These are phyloP conservation scores for Solea senegalensis DNA, from an alignment of 2,113 vertebrate genomes.

Conservation along the genomic window DNA sequence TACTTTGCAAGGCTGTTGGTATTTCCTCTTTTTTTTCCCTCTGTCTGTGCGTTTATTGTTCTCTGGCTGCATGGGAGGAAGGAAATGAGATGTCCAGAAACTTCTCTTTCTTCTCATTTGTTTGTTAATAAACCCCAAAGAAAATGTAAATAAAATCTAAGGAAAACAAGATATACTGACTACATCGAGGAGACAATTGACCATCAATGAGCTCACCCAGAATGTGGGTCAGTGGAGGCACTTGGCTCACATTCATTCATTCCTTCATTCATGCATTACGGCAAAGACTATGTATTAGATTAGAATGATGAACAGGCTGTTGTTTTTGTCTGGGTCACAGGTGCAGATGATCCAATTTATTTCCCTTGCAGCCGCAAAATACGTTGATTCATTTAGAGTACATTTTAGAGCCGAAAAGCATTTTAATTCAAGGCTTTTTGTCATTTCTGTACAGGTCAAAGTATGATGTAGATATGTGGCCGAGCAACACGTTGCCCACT, in stretches of 20 bases:
- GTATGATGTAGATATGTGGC: slow-evolving; percentile 21
- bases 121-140: not conserved
- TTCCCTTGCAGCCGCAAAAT: not conserved
- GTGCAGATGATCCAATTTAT: not conserved
- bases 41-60: not conserved
- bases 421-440: slow-evolving; percentile 1
- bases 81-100: slow-evolving; percentile 20
- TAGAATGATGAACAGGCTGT: slow-evolving; percentile 2
- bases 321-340: not conserved
- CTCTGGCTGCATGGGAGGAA: not conserved
- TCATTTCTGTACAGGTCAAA: slow-evolving; percentile 29
- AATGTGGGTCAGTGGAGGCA: slow-evolving; percentile 46
- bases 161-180: not conserved
- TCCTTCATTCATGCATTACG: not conserved
- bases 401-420: not conserved
- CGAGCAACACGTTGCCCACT: slow-evolving; percentile 48
- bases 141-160: not conserved
- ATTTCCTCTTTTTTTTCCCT: not conserved
- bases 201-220: not conserved
- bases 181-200: not conserved
- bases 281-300: not conserved
- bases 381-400: not conserved
- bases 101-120: not conserved
- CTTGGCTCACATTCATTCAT: slow-evolving; percentile 18
- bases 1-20: not conserved